Evolutionary conservation across 2,888 invertebrate species (phyloP), one percentile per base, ranked within the genome.

Genomic region (Drosophila macrospina): DNA sequence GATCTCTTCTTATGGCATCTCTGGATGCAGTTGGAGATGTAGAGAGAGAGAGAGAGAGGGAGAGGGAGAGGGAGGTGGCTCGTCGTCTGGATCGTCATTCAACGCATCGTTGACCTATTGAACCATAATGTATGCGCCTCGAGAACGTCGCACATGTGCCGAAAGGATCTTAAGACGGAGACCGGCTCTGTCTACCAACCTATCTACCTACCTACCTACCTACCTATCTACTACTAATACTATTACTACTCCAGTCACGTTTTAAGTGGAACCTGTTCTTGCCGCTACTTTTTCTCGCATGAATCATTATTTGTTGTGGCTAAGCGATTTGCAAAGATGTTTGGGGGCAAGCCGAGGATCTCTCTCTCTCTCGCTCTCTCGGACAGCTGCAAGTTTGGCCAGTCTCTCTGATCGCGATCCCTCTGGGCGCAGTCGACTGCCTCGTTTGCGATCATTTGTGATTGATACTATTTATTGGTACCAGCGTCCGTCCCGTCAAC

Each of bases 81-180:
- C 54, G 41, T 66, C 42, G 37, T 56, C 50, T 51, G n/a, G 50
- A 51, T 50, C 69, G 73, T 69, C 78, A 89, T 88, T 90, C 91
- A 90, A 91, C 90, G 90, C 90, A 90, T 91, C 90, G 91, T 90
- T 90, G 90, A 90, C 90, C 90, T 90, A 90, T 90, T 90, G 90
- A 90, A 90, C 90, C 88, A 89, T 80, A 87, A 89, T 88, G 57
- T 64, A 71, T 64, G 66, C 55, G 63, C 39, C 45, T 56, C 47
- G 48, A 36, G 62, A 32, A 51, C 28, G 45, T 60, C 63, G 82
- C 80, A 73, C 84, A 86, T 88, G 87, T 88, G 89, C 87, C 89
- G 82, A 69, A 83, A 83, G 83, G 87, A 83, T 80, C 69, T 68
- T 16, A 56, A 54, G 67, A 50, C 56, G 8, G 8, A 55, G 37